Percentiles rank a stretch among this genome's conserved stretches.
These are phyloP conservation scores for Petrolisthes manimaculis DNA, from an alignment of 2,888 invertebrate species.

Conservation along the genomic window DNA sequence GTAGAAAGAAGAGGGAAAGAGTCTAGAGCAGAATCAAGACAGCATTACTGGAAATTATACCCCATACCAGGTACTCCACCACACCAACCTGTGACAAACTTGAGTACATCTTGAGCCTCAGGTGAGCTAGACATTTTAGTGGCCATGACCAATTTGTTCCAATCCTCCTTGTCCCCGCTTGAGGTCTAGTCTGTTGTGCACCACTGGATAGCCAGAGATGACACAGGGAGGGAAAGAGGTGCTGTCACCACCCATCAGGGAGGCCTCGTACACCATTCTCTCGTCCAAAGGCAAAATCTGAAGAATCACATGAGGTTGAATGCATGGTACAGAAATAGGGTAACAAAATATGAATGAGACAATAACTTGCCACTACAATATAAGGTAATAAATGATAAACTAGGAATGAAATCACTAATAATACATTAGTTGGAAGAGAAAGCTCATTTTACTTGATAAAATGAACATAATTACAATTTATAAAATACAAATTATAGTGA, in stretches of 20 bases:
- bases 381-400: too few species aligned
- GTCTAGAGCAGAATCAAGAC: not conserved
- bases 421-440: too few species aligned
- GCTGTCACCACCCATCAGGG: slow-evolving; percentile 74
- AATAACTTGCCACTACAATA: too few species aligned
- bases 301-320: too few species aligned
- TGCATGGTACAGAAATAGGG: too few species aligned
- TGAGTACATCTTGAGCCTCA: slow-evolving; percentile 73
- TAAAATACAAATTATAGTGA: too few species aligned
- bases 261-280: slow-evolving; percentile 85
- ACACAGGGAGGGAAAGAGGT: slow-evolving; percentile 82
- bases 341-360: too few species aligned
- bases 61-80: slow-evolving; percentile 67
- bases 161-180: slow-evolving; percentile 80
- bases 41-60: slow-evolving; percentile 61
- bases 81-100: slow-evolving; percentile 73
- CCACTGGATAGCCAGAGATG: slow-evolving; percentile 90
- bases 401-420: too few species aligned
- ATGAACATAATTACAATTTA: too few species aligned
- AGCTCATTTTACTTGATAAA: too few species aligned
- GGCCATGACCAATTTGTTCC: slow-evolving; percentile 88
- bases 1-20: too few species aligned
- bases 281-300: slow-evolving; percentile 86
- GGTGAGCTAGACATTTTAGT: slow-evolving; percentile 78
- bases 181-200: slow-evolving; percentile 73